Conservation (phyloP, 2,797 vertebrate genomes). For the Oreortyx pictus region DNA sequence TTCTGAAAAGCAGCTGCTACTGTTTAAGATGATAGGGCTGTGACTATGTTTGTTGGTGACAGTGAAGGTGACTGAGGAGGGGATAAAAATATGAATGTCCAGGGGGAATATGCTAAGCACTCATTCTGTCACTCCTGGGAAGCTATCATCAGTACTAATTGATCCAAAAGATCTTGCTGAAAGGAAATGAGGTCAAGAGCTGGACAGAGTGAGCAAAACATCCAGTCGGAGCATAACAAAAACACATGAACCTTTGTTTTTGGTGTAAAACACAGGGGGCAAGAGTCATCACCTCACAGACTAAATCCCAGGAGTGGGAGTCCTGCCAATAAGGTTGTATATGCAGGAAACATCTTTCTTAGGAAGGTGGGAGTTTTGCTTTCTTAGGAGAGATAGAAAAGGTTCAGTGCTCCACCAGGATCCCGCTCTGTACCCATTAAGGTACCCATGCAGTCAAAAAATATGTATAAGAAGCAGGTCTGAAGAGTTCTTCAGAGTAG, state of each 20-base stretch:
- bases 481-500: not conserved
- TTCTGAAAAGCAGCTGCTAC: not conserved
- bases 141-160: conserved; percentile 38
- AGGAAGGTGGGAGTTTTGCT: not conserved
- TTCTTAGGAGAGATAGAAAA: not conserved
- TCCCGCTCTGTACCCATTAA: not conserved
- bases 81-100: conserved; percentile 51
- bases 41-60: not conserved
- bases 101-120: not conserved
- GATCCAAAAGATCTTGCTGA: not conserved
- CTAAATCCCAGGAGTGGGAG: not conserved
- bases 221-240: not conserved
- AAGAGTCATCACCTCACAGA: not conserved
- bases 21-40: not conserved
- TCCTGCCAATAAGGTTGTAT: not conserved
- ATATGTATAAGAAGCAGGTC: not conserved
- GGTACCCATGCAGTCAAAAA: not conserved
- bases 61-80: conserved; percentile 56
- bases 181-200: not conserved
- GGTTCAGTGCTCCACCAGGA: not conserved
- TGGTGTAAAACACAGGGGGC: not conserved
- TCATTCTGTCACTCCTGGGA: not conserved
- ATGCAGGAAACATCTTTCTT: not conserved
- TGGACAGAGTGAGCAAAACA: not conserved
- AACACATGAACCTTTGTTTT: not conserved